Evolutionary conservation across 2,797 vertebrate genomes (phyloP).

Genomic region (Pseudochirops corinnae): DNA sequence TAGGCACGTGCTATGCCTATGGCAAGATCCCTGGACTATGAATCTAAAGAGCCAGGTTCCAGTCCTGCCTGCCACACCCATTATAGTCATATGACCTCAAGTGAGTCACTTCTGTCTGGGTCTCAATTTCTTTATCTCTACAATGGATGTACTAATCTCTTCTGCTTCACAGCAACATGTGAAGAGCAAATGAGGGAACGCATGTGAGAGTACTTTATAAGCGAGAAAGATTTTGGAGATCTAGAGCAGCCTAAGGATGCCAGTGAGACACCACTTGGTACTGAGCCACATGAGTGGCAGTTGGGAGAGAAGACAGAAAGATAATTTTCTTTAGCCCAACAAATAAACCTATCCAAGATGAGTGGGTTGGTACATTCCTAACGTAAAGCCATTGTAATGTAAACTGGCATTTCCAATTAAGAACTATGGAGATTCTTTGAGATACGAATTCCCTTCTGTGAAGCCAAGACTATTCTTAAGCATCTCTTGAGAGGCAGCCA

Average conservation of each 20-base stretch:
- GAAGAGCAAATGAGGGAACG: not conserved
- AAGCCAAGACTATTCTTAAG: conserved; percentile 70
- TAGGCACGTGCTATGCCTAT: conserved; percentile 6
- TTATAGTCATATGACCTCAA: conserved; percentile 13
- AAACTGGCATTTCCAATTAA: conserved; percentile 73
- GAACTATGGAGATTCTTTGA: conserved; percentile 31
- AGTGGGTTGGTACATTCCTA: conserved; percentile 43
- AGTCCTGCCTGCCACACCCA: not conserved
- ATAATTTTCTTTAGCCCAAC: conserved; percentile 43
- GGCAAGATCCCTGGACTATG: conserved; percentile 17
- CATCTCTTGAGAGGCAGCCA: conserved; percentile 68
- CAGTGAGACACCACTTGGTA: conserved; percentile 42
- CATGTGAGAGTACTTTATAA: conserved; percentile 12
- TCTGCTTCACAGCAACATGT: conserved; percentile 44
- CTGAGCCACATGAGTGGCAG: conserved; percentile 49
- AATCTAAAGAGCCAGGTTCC: conserved; percentile 6
- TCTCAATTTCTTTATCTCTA: conserved; percentile 24
- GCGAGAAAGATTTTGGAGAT: not conserved
- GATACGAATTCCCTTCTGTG: conserved; percentile 62
- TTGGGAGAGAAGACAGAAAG: conserved; percentile 38
- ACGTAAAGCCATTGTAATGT: conserved; percentile 65
- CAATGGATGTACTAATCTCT: not conserved
- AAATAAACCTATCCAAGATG: conserved; percentile 57
- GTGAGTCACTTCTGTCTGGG: conserved; percentile 27
- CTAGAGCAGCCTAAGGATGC: conserved; percentile 28